A percentile compares a stretch with the other conserved stretches of the same genome.
Evolutionary conservation across 1,140 invertebrate genomes (phyloP).

Genomic region (Drosophila sechellia): DNA sequence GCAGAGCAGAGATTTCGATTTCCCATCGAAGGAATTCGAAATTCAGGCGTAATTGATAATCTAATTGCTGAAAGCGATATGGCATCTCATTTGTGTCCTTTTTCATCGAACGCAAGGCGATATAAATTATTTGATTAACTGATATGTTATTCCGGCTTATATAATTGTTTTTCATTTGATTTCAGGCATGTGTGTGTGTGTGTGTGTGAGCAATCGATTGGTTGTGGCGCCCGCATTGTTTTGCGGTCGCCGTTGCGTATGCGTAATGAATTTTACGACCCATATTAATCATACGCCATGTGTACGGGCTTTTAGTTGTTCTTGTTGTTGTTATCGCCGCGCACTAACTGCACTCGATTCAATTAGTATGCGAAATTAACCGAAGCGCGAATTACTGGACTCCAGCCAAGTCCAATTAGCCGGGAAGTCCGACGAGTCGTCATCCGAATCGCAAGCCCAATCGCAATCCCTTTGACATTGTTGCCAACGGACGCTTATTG

Average conservation of each 20-base stretch:
- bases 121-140: slow-evolving; percentile 30
- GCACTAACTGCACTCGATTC: slow-evolving; percentile 31
- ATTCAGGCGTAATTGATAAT: slow-evolving; percentile 22
- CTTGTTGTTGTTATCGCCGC: neutral
- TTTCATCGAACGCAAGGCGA: neutral
- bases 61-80: slow-evolving; percentile 35
- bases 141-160: slow-evolving; percentile 15
- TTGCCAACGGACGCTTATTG: slow-evolving; percentile 7
- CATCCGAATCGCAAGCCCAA: neutral
- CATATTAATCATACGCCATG: slow-evolving; percentile 64
- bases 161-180: neutral
- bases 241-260: slow-evolving; percentile 56
- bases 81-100: slow-evolving; percentile 7
- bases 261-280: slow-evolving; percentile 43
- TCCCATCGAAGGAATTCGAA: slow-evolving; percentile 1
- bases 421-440: neutral
- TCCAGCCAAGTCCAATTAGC: slow-evolving; percentile 17
- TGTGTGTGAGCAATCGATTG: slow-evolving; percentile 39
- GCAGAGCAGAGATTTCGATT: neutral
- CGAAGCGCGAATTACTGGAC: slow-evolving; percentile 14
- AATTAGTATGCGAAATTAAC: slow-evolving; percentile 35
- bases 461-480: neutral
- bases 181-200: slow-evolving; percentile 1
- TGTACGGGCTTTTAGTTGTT: slow-evolving; percentile 16
- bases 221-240: slow-evolving; percentile 38